Base-by-base conservation (phyloP, 2,888 invertebrate species). In the Clusia tigrina region DNA sequence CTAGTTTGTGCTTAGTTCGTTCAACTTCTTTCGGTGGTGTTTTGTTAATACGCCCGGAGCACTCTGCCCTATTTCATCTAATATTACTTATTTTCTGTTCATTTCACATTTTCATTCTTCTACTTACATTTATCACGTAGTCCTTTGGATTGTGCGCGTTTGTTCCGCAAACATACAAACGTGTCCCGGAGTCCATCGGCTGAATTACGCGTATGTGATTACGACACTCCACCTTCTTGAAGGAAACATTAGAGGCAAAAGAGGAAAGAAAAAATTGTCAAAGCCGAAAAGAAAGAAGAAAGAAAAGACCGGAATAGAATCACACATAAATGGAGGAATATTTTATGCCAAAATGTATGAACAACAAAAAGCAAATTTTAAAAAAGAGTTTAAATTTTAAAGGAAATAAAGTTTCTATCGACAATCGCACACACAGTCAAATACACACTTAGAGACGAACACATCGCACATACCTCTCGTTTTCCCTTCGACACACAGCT, bases 121-220 rank as follows among this genome's bases (percentile, higher is more conserved):
- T 70, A 94, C 95, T 95, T 86, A 95, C 95, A 85, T 95, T 93
- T 83, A 96, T 89, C 59, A 96, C 95, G 91, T 93, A 95, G 83
- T 96, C 96, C 85, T 95, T 95, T 22, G 95, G 95, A 83, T 93
- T 93, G 85, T 96, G 95, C 23, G 96, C 96, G 83, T 96, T 96
- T 66, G 96, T 96, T 60, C 96, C 96, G 81, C 96, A 96, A 65
- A 96, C 89, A 84, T 96, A 96, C 59, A 96, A 88, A 58, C 94
- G 88, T 70, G 89, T 88, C 38, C 95, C 95, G 81, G 94, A 93
- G 32, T 93, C 94, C 89, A 96, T 94, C 10, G 95, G 93, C 80
- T 96, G 95, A 73, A 96, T 95, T 65, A 96, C 96, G 76, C 96
- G 88, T 71, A 96, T 92, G 86, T 96, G 96, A 85, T 96, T 96